Evolutionary conservation across 1,140 invertebrate genomes (phyloP).

Genomic region (Drosophila kepulauana): DNA sequence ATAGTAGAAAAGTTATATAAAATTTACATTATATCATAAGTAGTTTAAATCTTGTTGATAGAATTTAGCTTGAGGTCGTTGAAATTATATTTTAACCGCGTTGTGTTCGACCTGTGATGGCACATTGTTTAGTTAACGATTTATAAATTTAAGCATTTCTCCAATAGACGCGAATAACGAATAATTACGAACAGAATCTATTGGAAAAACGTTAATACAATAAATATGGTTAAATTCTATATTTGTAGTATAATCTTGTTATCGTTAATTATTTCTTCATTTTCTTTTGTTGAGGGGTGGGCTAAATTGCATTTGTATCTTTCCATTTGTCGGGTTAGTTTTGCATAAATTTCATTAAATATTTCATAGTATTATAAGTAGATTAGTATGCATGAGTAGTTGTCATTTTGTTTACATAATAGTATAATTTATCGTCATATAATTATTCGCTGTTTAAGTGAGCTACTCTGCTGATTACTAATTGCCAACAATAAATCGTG

Average conservation of each 20-base stretch:
- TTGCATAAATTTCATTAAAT: constrained; percentile 31
- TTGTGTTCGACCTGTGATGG: constrained; percentile 46
- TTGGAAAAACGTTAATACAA: constrained; percentile 19
- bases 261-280: constrained; percentile 38
- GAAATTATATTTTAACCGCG: constrained; percentile 16
- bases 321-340: constrained; percentile 47
- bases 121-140: constrained; percentile 42
- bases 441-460: constrained; percentile 81
- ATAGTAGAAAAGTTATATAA: constrained; percentile 55
- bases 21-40: constrained; percentile 47
- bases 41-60: constrained; percentile 29
- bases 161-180: constrained; percentile 16
- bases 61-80: constrained; percentile 54
- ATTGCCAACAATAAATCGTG: constrained; percentile 69
- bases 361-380: constrained; percentile 4
- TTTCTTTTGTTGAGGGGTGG: constrained; percentile 49
- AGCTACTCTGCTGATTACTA: constrained; percentile 40
- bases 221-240: constrained; percentile 38
- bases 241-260: constrained; percentile 33
- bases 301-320: constrained; percentile 64
- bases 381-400: constrained; percentile 16
- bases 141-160: constrained; percentile 9
- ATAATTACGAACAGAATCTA: constrained; percentile 1
- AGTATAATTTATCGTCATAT: constrained; percentile 19
- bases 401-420: constrained; percentile 22